phyloP scores from a whole-genome alignment of 2,797 vertebrate genomes.

The Danio jaintianensis region DNA sequence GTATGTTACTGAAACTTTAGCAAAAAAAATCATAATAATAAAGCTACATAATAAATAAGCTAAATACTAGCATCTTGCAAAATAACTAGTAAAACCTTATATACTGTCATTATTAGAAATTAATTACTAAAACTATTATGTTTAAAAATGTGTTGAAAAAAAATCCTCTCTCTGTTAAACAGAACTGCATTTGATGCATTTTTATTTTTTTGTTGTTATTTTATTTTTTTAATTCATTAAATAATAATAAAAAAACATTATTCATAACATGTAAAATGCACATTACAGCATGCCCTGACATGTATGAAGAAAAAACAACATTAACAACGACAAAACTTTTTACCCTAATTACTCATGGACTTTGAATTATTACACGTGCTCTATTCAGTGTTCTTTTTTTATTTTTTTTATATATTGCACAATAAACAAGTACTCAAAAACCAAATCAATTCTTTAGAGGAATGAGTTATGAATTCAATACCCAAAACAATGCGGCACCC shows the following conservation, averaged over 20 bases:
- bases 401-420: not conserved
- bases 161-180: too few species aligned
- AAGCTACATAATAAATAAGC: too few species aligned
- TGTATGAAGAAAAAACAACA: not conserved
- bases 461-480: slow-evolving; percentile 39
- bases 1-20: too few species aligned
- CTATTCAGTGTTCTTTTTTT: not conserved
- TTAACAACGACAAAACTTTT: not conserved
- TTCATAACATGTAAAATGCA: not conserved
- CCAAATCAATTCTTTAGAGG: slow-evolving; percentile 21
- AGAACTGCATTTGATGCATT: too few species aligned
- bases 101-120: too few species aligned
- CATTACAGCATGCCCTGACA: not conserved
- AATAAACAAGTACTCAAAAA: slow-evolving; percentile 11
- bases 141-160: too few species aligned
- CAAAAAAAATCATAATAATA: too few species aligned
- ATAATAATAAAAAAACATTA: too few species aligned
- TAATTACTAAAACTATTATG: too few species aligned
- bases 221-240: not conserved
- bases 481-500: slow-evolving; percentile 32
- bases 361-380: slow-evolving; percentile 1
- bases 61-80: too few species aligned
- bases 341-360: not conserved
- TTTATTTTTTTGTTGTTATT: not conserved
- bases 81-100: too few species aligned